Conservation (phyloP, 2,797 vertebrate genomes). For the Spinus pinus region DNA sequence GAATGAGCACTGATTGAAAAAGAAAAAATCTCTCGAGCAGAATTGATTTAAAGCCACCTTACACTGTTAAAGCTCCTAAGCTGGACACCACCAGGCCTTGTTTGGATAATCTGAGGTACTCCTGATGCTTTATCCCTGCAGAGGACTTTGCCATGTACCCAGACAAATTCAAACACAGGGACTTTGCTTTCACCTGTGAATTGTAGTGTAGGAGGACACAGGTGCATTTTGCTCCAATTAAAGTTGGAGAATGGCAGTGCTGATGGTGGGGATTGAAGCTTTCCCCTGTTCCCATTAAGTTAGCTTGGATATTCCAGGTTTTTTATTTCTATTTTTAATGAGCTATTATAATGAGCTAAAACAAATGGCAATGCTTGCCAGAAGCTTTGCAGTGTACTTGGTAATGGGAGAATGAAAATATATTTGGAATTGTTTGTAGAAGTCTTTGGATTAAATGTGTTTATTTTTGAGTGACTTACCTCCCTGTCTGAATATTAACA, state of each 20-base stretch:
- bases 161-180: not conserved
- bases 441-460: not conserved
- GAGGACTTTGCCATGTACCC: accelerated
- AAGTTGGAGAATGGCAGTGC: accelerated
- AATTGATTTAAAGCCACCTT: not conserved
- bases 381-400: not conserved
- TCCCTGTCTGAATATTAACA: not conserved
- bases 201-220: not conserved
- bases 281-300: not conserved
- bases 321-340: not conserved
- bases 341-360: not conserved
- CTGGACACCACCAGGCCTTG: no score
- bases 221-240: not conserved
- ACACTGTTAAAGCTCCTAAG: not conserved
- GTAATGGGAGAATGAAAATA: not conserved
- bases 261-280: not conserved
- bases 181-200: not conserved
- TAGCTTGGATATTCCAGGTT: not conserved
- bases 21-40: not conserved
- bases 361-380: not conserved
- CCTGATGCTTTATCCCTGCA: no score
- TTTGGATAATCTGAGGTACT: not conserved
- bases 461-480: not conserved
- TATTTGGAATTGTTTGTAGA: not conserved
- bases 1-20: not conserved